These are phyloP conservation scores for Pandemis cinnamomeana DNA, from an alignment of 2,888 invertebrate species.

Conservation along the genomic window DNA sequence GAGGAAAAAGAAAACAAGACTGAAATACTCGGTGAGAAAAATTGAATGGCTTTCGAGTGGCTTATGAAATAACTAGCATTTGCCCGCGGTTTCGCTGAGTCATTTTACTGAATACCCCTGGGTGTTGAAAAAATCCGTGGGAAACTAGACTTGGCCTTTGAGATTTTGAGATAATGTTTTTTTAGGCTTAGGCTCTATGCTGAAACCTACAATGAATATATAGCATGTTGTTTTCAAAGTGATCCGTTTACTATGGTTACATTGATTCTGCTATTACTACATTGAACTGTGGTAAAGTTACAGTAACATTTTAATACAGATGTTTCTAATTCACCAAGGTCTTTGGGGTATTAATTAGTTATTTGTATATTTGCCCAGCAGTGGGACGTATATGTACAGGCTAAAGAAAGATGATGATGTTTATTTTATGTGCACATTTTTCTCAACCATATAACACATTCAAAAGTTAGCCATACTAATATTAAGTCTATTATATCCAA, in stretches of 20 bases:
- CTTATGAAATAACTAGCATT: neutral
- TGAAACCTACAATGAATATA: neutral
- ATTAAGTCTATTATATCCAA: neutral
- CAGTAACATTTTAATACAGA: neutral
- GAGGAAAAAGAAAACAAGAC: slow-evolving; percentile 91
- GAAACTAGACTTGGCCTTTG: too few species aligned
- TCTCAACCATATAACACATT: neutral
- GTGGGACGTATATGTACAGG: too few species aligned
- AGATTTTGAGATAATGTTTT: neutral
- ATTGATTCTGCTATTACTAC: neutral
- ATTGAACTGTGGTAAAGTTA: neutral
- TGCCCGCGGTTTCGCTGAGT: too few species aligned
- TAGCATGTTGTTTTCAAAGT: neutral
- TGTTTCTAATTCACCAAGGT: neutral
- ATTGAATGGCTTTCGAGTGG: slow-evolving; percentile 4
- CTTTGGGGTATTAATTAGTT: neutral
- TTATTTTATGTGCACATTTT: neutral
- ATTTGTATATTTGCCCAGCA: neutral
- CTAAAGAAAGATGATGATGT: too few species aligned
- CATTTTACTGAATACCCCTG: too few species aligned
- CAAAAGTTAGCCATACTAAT: neutral
- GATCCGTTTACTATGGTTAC: neutral
- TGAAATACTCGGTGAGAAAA: slow-evolving; percentile 87
- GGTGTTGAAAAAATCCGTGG: too few species aligned
- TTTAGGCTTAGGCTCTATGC: neutral